Evolutionary conservation across 2,113 vertebrate species (phyloP), one percentile per base, ranked within the genome.

Genomic region (Rhynchomys soricoides): DNA sequence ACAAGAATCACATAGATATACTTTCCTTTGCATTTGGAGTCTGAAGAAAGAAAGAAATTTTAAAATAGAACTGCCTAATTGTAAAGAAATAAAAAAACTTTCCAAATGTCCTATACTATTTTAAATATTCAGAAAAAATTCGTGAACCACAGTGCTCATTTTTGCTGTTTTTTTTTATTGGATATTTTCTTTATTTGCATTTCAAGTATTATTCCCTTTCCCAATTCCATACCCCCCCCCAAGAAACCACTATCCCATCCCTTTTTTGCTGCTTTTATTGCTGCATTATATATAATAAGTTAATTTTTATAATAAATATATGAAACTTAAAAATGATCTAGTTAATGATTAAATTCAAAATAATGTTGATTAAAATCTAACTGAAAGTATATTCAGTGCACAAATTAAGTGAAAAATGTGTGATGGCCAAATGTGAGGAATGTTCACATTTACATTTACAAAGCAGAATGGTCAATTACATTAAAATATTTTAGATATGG

Each of bases 391-490:
- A 95, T 78, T 78, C 15, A 66, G 50, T 37, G 62, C 71, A 86
- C 68, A 34, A 77, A 3, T 64, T 57, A 91, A 91, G n/a, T 16
- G 82, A 92, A 68, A 78, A 64, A 70, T 81, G 2, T 5, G 70
- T 22, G 85, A 16, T 81, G 6, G 77, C 57, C 31, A 82, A n/a
- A n/a, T n/a, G n/a, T 45, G 26, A 50, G 64, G 52, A 91, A 74
- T 3, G 52, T n/a, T 52, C 48, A 79, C 59, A 37, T 40, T 86
- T 78, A 70, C 1, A 57, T 77, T 74, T 94, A 93, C 43, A 68
- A 97, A 52, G 59, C 87, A 71, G 37, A 89, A 94, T 2, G 40
- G 4, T 74, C 74, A 89, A 71, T 87, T 77, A 37, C 66, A 68
- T 16, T 68, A 68, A 7, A 48, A 89, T 50, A 93, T 5, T 75